A percentile compares a stretch with the other conserved stretches of the same genome.
Conservation (phyloP, 2,888 invertebrate species). For the Netelia fuscicornis region DNA sequence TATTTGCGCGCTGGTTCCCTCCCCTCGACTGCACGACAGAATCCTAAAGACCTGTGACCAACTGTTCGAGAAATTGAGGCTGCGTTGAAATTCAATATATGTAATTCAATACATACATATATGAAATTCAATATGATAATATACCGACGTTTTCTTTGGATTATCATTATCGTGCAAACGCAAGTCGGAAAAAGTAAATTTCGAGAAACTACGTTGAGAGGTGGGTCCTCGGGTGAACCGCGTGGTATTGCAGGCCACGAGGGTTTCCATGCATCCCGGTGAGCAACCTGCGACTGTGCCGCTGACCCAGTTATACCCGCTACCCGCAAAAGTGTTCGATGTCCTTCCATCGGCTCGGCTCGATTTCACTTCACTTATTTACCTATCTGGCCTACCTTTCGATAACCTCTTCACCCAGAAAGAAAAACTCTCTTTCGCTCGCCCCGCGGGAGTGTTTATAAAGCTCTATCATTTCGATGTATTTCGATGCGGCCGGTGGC, state of each 20-base stretch:
- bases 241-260: constrained; percentile 16
- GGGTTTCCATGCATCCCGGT: constrained; percentile 6
- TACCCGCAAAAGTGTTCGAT: constrained; percentile 74
- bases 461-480: constrained; percentile 12
- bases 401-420: neutral
- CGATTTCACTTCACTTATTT: constrained; percentile 5
- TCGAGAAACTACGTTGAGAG: neutral
- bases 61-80: constrained; percentile 17
- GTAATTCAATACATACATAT: too few relatives aligned
- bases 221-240: neutral
- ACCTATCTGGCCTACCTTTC: constrained; percentile 1
- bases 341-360: constrained; percentile 43
- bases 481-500: constrained; percentile 14
- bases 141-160: neutral
- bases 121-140: too few relatives aligned
- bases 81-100: neutral
- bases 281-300: constrained; percentile 75
- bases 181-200: neutral
- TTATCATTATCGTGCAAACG: neutral
- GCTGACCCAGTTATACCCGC: constrained; percentile 79
- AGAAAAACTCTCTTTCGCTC: constrained; percentile 2
- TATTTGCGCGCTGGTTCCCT: constrained; percentile 30
- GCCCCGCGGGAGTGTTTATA: neutral
- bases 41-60: neutral
- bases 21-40: constrained; percentile 24